Base-by-base conservation (phyloP, 2,797 vertebrate species). In the Myotis planiceps region DNA sequence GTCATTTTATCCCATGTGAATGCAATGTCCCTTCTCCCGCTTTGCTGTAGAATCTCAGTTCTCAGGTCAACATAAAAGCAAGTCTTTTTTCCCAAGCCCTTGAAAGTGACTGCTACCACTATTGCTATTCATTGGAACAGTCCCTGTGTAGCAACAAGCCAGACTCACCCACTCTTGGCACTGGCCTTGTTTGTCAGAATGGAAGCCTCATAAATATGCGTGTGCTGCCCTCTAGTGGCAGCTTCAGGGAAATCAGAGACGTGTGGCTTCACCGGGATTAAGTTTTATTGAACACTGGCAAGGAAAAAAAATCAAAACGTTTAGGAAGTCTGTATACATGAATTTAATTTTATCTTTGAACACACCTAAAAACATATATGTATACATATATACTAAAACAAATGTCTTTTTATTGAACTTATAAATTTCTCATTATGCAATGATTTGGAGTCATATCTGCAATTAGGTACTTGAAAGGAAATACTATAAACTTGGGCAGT, bases 171-270 rank as follows among this genome's bases (percentile, higher is more conserved):
- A 1, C n/a, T 84, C 13, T 45, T 79, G 60, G 34, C 12, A 32
- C 16, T 9, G 21, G n/a, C 37, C 34, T 34, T 49, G 1, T 18
- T 27, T 45, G 37, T 8, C 1, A 15, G 10, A 72, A 37, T 27
- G n/a, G 5, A 19, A 81, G 3, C 32, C 6, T 84, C 34, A 85
- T n/a, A 88, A 66, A 53, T 81, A 45, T 39, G 96, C 58, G 29
- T 90, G 66, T 96, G 55, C 95, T 94, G 2, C 92, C 95, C 96
- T 97, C 97, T 96, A 93, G 96, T 92, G 97, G 88, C 42, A 9
- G 0, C 69, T 95, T 60, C 18, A 5, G 76, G 32, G 58, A 94
- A 88, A 58, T 34, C 21, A n/a, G 25, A 8, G 34, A 58, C 1
- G 3, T 58, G 74, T 69, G 63, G 9, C n/a, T 51, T 29, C 1